Percentiles rank a stretch among this genome's conserved stretches.
phyloP scores from a whole-genome alignment of 2,888 invertebrate species.

The Drosophila parthenogenetica region DNA sequence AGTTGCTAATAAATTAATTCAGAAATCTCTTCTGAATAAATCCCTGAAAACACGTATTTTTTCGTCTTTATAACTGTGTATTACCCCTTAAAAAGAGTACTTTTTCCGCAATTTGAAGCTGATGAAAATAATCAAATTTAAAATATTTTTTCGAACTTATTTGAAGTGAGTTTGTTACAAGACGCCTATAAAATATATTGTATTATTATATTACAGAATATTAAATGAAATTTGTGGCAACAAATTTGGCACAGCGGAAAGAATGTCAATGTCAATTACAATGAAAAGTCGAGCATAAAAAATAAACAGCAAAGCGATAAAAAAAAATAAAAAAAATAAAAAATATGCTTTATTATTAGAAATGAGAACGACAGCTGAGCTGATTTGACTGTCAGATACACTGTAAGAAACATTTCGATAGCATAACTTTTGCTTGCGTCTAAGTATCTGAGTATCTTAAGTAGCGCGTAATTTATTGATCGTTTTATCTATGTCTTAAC shows the following conservation, averaged over 20 bases:
- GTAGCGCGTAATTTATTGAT: slow-evolving; percentile 21
- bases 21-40: too few relatives aligned
- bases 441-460: not conserved
- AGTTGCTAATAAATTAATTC: too few relatives aligned
- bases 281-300: not conserved
- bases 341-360: slow-evolving; percentile 3
- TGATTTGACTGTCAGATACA: not conserved
- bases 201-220: too few relatives aligned
- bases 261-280: slow-evolving; percentile 1
- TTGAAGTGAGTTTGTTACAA: too few relatives aligned
- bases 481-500: not conserved
- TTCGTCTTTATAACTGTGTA: too few relatives aligned
- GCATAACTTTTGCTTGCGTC: not conserved
- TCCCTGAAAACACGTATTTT: too few relatives aligned
- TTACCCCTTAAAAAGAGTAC: too few relatives aligned
- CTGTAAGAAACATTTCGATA: not conserved
- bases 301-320: too few relatives aligned
- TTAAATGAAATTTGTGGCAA: not conserved
- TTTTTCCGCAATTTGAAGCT: too few relatives aligned
- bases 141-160: too few relatives aligned
- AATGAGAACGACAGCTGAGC: not conserved
- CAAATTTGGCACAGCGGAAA: not conserved
- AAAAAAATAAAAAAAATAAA: not conserved
- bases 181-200: too few relatives aligned
- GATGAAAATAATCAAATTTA: too few relatives aligned